These are phyloP conservation scores for Agriotes lineatus DNA, from an alignment of 2,888 invertebrate species.

Conservation along the genomic window DNA sequence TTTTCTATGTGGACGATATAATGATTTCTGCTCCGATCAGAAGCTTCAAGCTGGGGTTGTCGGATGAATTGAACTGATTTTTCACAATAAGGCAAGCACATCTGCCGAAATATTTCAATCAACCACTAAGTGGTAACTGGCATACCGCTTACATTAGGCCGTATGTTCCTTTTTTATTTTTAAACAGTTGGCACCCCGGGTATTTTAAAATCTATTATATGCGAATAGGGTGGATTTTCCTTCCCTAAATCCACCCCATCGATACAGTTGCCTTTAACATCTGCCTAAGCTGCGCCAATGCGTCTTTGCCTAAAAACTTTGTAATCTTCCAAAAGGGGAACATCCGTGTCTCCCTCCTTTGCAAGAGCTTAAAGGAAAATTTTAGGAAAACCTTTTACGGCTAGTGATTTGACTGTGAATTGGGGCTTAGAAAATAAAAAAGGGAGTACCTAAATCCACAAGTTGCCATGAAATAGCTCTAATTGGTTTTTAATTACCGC, in stretches of 20 bases:
- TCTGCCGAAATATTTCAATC: no score
- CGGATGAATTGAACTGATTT: no score
- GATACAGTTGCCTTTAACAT: conserved; percentile 18
- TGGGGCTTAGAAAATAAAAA: not conserved
- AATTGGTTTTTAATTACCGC: conserved; percentile 4
- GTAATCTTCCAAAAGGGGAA: not conserved
- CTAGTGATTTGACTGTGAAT: not conserved
- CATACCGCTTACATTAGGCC: not conserved
- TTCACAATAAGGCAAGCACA: no score
- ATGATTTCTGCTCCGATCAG: no score
- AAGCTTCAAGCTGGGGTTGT: no score
- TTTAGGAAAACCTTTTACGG: not conserved
- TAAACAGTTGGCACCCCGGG: not conserved
- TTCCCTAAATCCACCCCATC: conserved; percentile 8
- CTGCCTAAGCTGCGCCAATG: conserved; percentile 4
- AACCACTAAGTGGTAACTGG: not conserved
- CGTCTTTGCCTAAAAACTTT: conserved; percentile 7
- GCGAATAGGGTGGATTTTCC: not conserved
- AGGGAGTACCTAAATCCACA: not conserved
- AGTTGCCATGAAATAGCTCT: not conserved
- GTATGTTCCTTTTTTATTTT: not conserved
- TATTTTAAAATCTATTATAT: not conserved
- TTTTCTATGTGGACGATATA: no score
- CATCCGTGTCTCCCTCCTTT: not conserved
- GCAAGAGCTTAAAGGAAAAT: not conserved